phyloP scores from a whole-genome alignment of 2,113 vertebrate species.

The Sinocyclocheilus rhinocerous region DNA sequence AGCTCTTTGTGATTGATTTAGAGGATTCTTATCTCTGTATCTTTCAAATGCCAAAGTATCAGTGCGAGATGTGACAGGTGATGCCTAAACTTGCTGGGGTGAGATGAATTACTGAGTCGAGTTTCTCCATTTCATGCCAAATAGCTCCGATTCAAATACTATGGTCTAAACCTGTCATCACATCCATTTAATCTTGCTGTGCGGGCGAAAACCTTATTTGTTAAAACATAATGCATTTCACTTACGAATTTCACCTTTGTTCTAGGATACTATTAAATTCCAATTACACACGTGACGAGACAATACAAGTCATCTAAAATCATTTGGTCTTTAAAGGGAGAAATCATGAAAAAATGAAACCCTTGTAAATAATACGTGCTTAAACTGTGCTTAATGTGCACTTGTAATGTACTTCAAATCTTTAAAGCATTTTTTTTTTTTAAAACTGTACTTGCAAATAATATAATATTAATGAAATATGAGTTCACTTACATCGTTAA shows the following conservation, averaged over 20 bases:
- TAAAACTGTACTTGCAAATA: too few species aligned
- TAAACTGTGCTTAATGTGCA: too few species aligned
- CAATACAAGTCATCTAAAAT: background rate
- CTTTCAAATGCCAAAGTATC: background rate
- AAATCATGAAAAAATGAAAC: background rate
- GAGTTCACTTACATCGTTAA: too few species aligned
- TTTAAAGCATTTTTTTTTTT: too few species aligned
- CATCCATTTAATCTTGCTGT: background rate
- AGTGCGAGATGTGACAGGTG: conserved; percentile 25
- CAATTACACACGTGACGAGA: background rate
- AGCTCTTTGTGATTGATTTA: background rate
- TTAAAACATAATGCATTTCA: background rate
- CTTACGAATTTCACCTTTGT: background rate
- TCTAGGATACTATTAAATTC: background rate
- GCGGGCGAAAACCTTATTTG: background rate
- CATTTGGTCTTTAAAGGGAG: background rate
- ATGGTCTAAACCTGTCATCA: conserved; percentile 11
- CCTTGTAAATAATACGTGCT: background rate
- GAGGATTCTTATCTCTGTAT: background rate
- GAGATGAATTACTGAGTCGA: background rate
- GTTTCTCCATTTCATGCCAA: background rate
- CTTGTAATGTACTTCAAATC: too few species aligned
- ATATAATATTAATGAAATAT: too few species aligned
- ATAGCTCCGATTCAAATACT: conserved; percentile 7
- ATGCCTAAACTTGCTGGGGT: conserved; percentile 15